Evolutionary conservation across 2,888 invertebrate genomes (phyloP).

Genomic region (Microlaimidae sp.): DNA sequence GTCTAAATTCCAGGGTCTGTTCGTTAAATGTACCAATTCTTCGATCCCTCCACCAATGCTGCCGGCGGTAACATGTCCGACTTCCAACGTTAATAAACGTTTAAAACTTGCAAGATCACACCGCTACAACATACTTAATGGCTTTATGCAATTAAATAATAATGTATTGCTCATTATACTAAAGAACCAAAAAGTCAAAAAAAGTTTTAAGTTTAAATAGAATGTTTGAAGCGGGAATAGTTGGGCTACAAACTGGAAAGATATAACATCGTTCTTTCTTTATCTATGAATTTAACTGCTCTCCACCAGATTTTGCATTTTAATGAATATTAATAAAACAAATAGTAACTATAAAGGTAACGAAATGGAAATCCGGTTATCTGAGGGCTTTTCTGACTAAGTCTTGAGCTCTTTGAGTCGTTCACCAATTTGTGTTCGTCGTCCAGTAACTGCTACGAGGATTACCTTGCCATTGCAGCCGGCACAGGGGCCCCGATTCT

Average conservation of each 20-base stretch:
- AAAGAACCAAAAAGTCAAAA: too few relatives aligned
- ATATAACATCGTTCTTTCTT: too few relatives aligned
- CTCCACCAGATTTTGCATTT: background rate
- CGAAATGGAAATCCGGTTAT: constrained; percentile 89
- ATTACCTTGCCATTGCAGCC: constrained; percentile 51
- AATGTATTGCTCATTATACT: too few relatives aligned
- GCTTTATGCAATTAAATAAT: background rate
- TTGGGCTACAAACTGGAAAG: too few relatives aligned
- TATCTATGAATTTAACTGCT: too few relatives aligned
- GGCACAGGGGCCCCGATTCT: constrained; percentile 72
- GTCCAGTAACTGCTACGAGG: constrained; percentile 51
- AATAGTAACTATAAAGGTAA: constrained; percentile 68
- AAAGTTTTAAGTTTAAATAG: too few relatives aligned
- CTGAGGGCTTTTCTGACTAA: constrained; percentile 84
- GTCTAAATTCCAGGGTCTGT: constrained; percentile 95
- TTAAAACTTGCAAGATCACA: constrained; percentile 89
- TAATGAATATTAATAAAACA: constrained; percentile 9
- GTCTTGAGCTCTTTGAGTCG: constrained; percentile 87
- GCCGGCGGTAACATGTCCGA: constrained; percentile 55
- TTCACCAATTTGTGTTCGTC: constrained; percentile 91
- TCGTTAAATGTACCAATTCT: constrained; percentile 63
- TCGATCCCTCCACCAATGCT: constrained; percentile 48
- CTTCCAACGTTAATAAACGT: constrained; percentile 95
- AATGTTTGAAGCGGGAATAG: too few relatives aligned
- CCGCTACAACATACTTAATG: constrained; percentile 54